A percentile compares a stretch with the other conserved stretches of the same genome.
These are phyloP conservation scores for Aradus depressus DNA, from an alignment of 2,888 invertebrate genomes.

Conservation along the genomic window DNA sequence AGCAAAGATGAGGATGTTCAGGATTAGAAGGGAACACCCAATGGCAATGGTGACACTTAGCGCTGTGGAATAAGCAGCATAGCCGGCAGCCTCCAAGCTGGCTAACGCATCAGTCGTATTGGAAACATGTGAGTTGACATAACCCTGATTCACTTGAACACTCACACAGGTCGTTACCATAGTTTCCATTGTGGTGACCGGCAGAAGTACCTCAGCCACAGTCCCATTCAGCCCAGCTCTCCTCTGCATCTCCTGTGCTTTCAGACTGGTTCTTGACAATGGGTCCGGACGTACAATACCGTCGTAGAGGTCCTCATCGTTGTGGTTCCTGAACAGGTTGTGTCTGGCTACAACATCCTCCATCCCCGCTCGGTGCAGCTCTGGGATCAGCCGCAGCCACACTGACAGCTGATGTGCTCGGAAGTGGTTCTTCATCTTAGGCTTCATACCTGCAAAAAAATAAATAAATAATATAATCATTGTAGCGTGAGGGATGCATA, in stretches of 20 bases:
- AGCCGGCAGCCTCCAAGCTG: slow-evolving; percentile 64
- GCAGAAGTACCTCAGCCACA: slow-evolving; percentile 36
- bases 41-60: slow-evolving; percentile 69
- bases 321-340: slow-evolving; percentile 80
- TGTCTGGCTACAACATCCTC: slow-evolving; percentile 77
- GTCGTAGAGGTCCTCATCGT: slow-evolving; percentile 79
- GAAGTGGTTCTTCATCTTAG: slow-evolving; percentile 84
- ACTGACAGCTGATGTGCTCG: slow-evolving; percentile 89
- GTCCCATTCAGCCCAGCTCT: slow-evolving; percentile 30
- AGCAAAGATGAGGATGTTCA: slow-evolving; percentile 73
- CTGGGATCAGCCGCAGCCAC: slow-evolving; percentile 88
- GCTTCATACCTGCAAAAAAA: slow-evolving; percentile 66
- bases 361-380: slow-evolving; percentile 71
- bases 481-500: too few relatives aligned
- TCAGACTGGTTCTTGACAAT: slow-evolving; percentile 23
- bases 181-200: slow-evolving; percentile 54
- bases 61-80: slow-evolving; percentile 63
- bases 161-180: slow-evolving; percentile 61
- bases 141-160: slow-evolving; percentile 45
- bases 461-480: too few relatives aligned
- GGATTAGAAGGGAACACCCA: slow-evolving; percentile 65
- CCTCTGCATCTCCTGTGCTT: slow-evolving; percentile 24
- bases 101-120: slow-evolving; percentile 60
- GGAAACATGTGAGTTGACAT: slow-evolving; percentile 46
- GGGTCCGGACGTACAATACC: slow-evolving; percentile 74